Percentiles rank a stretch among this genome's conserved stretches.
These are phyloP conservation scores for Colletes collaris DNA, from an alignment of 2,888 invertebrate species.

Conservation along the genomic window DNA sequence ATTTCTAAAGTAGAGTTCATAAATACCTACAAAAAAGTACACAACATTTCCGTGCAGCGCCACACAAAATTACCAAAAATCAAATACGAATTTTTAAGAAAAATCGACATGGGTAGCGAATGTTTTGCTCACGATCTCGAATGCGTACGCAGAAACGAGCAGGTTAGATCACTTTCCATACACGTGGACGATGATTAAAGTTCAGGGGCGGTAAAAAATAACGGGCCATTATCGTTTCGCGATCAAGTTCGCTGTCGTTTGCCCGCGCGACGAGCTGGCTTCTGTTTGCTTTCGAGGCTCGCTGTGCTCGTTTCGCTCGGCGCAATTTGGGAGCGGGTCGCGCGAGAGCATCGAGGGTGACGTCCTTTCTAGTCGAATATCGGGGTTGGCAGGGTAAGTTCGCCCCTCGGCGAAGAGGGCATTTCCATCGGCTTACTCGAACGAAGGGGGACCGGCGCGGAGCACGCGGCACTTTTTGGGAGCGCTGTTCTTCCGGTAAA, in stretches of 20 bases:
- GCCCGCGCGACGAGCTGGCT: background rate
- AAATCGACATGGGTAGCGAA: no score
- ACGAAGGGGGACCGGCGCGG: constrained; percentile 21
- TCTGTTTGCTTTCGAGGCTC: constrained; percentile 31
- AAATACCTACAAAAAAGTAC: no score
- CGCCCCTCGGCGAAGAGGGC: constrained; percentile 58
- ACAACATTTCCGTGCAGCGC: no score
- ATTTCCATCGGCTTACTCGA: constrained; percentile 54
- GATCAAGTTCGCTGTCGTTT: constrained; percentile 30
- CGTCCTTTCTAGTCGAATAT: constrained; percentile 51
- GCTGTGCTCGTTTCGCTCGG: constrained; percentile 35
- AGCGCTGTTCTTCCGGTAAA: constrained; percentile 48
- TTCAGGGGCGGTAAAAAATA: background rate
- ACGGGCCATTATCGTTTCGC: constrained; percentile 8
- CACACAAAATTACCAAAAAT: no score
- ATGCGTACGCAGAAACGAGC: no score
- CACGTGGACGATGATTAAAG: no score
- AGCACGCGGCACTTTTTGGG: constrained; percentile 34
- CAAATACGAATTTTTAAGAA: no score
- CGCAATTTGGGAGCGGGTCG: constrained; percentile 36
- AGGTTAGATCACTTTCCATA: no score
- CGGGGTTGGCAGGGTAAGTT: constrained; percentile 50
- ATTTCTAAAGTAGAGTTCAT: no score
- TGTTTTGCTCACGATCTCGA: no score
- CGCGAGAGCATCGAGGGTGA: constrained; percentile 21